Conservation (phyloP, 2,797 vertebrate genomes). For the Scolopax bukidnonensis region DNA sequence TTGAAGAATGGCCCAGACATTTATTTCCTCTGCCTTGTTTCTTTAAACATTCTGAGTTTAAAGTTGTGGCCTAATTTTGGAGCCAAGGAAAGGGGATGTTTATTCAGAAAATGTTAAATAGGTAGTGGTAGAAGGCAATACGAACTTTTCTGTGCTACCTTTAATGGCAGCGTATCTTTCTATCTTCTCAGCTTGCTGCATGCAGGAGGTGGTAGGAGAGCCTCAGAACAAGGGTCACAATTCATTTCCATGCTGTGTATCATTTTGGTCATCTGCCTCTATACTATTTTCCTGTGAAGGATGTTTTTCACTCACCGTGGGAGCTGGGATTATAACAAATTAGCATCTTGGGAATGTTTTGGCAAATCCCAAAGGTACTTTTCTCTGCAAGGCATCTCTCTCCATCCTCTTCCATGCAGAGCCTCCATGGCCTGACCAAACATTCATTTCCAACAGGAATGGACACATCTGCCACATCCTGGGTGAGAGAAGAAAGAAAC, state of each 20-base stretch:
- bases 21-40: constrained; percentile 15
- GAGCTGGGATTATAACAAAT: neutral
- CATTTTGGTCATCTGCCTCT: neutral
- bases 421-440: neutral
- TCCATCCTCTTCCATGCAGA: neutral
- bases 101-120: constrained; percentile 60
- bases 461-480: neutral
- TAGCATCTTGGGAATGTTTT: neutral
- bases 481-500: neutral
- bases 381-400: neutral
- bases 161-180: neutral
- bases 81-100: constrained; percentile 50
- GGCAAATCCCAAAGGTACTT: neutral
- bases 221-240: neutral
- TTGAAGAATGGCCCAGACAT: constrained; percentile 57
- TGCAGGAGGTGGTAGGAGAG: neutral
- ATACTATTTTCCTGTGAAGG: neutral
- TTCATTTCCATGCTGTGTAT: neutral
- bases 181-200: neutral
- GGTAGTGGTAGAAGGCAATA: neutral
- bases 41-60: constrained; percentile 55
- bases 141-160: constrained; percentile 23
- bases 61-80: constrained; percentile 59
- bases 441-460: neutral
- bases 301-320: neutral